Base-by-base conservation (phyloP, 2,113 vertebrate species). In the Odocoileus hemionus region DNA sequence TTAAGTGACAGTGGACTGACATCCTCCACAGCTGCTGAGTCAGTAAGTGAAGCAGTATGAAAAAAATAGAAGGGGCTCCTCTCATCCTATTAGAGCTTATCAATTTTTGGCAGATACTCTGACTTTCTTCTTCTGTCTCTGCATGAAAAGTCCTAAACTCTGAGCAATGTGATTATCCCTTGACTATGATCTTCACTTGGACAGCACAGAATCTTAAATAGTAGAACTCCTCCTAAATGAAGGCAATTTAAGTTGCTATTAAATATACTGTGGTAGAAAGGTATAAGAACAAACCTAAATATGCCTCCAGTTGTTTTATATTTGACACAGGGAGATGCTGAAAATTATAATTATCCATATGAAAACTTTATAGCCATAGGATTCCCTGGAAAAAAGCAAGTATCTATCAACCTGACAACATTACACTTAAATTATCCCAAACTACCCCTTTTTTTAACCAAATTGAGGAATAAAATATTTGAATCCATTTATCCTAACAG, bases 361-460 rank as follows among this genome's bases (percentile, higher is more conserved):
- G 12, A 86, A 76, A 21, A 16, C 95, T 88, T 67, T 92, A 86
- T 74, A 83, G 54, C 3, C 25, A 1, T 74, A 28, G 83, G 3
- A 93, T 96, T 98, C 98, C 10, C 39, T 83, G 74, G 43, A 96
- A 57, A 64, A 98, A 91, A 93, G 3, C n/a, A 96, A 94, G 30
- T 93, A 80, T 96, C n/a, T 91, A 87, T 95, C 30, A 94, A 80
- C 3, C 2, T 14, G 55, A 74, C 9, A 97, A 8, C 55, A 4
- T 80, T 1, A 95, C 28, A 92, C 4, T 96, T 92, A 94, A 97
- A 50, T 80, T 94, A 21, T 43, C 87, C 26, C 57, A 97, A 97
- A 16, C 0, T 60, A 88, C 2, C 2, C 2, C 1, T 92, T 83
- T 88, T 80, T 94, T 74, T 94, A 86, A 13, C 33, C 97, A 98